A percentile compares a stretch with the other conserved stretches of the same genome.
Conservation (phyloP, 2,888 invertebrate species). For the Neocrepidodera transversa region DNA sequence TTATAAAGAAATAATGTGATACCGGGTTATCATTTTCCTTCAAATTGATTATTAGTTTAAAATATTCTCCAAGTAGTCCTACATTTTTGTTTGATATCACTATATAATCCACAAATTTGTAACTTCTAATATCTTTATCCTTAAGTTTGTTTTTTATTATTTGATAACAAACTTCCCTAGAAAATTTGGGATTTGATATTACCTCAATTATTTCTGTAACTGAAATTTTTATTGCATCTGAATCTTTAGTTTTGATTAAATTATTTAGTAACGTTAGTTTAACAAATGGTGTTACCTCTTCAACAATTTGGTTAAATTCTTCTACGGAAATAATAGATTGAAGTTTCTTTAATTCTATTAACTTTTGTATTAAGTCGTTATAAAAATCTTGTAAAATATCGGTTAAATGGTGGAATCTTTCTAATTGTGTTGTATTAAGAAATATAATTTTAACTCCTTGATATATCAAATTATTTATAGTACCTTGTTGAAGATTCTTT, state of each 20-base stretch:
- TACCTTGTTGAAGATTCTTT: not conserved
- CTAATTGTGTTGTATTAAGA: not conserved
- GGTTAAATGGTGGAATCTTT: not conserved
- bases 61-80: not conserved
- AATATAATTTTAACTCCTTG: not conserved
- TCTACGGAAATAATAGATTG: not conserved
- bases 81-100: not conserved
- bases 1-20: not conserved
- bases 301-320: not conserved
- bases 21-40: not conserved
- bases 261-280: not conserved
- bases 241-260: not conserved
- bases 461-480: not conserved
- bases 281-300: not conserved
- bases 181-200: not conserved
- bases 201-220: not conserved
- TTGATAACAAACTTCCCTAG: not conserved
- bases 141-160: not conserved
- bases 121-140: not conserved
- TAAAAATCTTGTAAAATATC: not conserved
- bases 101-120: not conserved
- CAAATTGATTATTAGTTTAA: conserved; percentile 1
- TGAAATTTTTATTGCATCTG: not conserved
- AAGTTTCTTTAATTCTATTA: not conserved
- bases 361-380: not conserved